Base-by-base conservation (phyloP, 2,113 vertebrate genomes). In the Perca fluviatilis region DNA sequence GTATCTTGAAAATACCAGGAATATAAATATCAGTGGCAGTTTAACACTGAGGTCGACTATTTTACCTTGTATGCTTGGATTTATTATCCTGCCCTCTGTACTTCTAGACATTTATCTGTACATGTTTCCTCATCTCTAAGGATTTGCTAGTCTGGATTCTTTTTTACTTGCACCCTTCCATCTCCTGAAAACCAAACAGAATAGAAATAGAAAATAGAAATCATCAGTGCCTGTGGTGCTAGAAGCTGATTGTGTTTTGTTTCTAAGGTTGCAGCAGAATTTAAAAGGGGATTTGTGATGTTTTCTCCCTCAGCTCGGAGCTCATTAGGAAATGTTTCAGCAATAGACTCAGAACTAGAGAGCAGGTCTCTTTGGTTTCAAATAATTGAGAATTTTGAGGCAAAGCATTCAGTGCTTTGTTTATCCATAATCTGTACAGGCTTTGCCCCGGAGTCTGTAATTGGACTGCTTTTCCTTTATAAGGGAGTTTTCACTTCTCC, bases 301-400 rank as follows among this genome's bases (percentile, higher is more conserved):
- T 84, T 61, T 78, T 84, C 69, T 74, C 71, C 74, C 73, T 86
- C 65, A 71, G 80, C 77, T 82, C 68, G 12, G 56, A 86, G 85
- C 88, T 91, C 87, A 87, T 93, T 92, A 89, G 76, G 75, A 88
- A 85, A 86, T 53, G 58, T 84, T 85, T 86, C 69, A 73, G 82
- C 30, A 5, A 84, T 62, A 78, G 84, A 74, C 53, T 43, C 12
- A 75, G 83, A 72, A 71, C 8, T 19, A 77, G 71, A 76, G 75
- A 84, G 84, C 61, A 78, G 63, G 68, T 88, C 70, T 85, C 77
- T 77, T 63, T 54, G 78, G 56, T 72, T 78, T 78, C 77, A 81
- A 83, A 90, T 64, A 84, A 91, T 54, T 56, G 66, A 50, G 56
- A 70, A 63, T 76, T 87, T 77, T 30, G 63, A 88, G 60, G 68